Percentiles rank a stretch among this genome's conserved stretches.
phyloP scores from a whole-genome alignment of 2,888 invertebrate genomes.

The Hypsopygia costalis region DNA sequence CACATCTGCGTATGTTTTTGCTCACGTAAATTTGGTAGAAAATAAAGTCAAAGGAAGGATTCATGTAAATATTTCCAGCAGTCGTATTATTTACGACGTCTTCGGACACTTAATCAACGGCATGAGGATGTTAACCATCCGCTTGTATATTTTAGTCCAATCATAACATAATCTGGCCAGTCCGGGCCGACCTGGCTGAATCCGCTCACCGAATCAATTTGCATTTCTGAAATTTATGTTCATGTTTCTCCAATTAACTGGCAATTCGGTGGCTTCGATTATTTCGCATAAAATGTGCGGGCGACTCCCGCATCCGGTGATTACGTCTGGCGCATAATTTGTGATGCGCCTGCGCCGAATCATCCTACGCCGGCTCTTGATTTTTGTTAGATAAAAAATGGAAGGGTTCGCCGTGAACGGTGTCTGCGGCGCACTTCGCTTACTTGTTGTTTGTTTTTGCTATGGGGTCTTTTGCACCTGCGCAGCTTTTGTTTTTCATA shows the following conservation, averaged over 20 bases:
- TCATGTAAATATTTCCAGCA: slow-evolving; percentile 45
- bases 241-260: slow-evolving; percentile 76
- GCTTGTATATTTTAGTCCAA: slow-evolving; percentile 61
- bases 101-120: slow-evolving; percentile 59
- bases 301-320: slow-evolving; percentile 79
- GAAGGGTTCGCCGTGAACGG: slow-evolving; percentile 43
- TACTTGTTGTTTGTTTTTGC: slow-evolving; percentile 64
- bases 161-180: slow-evolving; percentile 75
- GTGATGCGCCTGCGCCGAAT: slow-evolving; percentile 68
- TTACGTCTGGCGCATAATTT: slow-evolving; percentile 73
- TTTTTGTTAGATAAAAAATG: slow-evolving; percentile 76
- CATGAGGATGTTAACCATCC: slow-evolving; percentile 59
- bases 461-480: slow-evolving; percentile 68
- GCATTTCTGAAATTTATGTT: slow-evolving; percentile 65
- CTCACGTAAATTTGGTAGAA: slow-evolving; percentile 28
- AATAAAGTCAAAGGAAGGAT: slow-evolving; percentile 43
- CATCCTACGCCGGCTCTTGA: slow-evolving; percentile 51
- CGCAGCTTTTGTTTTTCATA: slow-evolving; percentile 53
- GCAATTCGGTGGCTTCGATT: slow-evolving; percentile 79
- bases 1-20: slow-evolving; percentile 28
- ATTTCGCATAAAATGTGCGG: slow-evolving; percentile 76
- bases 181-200: slow-evolving; percentile 37
- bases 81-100: slow-evolving; percentile 50
- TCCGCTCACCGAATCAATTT: slow-evolving; percentile 67
- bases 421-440: slow-evolving; percentile 38